Base-by-base conservation (phyloP, 2,888 invertebrate species). In the Andrena minutula region DNA sequence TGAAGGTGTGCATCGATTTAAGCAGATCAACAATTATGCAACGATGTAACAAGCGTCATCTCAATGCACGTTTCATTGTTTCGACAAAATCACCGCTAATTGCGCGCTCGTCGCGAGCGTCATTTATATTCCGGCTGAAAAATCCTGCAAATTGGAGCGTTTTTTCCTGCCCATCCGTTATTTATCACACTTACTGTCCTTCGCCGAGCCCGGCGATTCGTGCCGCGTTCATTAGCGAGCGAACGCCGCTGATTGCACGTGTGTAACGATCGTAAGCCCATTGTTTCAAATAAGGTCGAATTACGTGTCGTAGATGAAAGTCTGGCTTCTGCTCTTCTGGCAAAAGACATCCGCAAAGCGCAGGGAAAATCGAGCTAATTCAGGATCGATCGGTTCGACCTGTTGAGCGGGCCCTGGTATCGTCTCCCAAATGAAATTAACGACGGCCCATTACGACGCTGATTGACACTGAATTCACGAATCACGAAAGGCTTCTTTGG, bases 31-130 rank as follows among this genome's bases (percentile, higher is more conserved):
- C 35, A 28, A 64, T 23, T 7, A 47, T 3, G 7, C 51, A 16
- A n/a, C 41, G 26, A 28, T 23, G 28, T 41, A 63, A 41, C 16
- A 3, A 3, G 16, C 41, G 41, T 41, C 41, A 66, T 41, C 8
- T 32, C 64, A 32, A 32, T 64, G 8, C 8, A 28, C 51, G 65
- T 71, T 53, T 60, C 60, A 71, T 61, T 79, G 64, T 71, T 47
- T 53, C 79, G 47, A 51, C 26, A 20, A 71, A 71, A 70, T 70
- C 20, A 35, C 16, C 64, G 47, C 60, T 79, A 66, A 79, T 71
- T 65, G 70, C 65, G 41, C 30, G 32, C 53, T 71, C 79, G 79
- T 79, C 71, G 60, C 70, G 41, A 26, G 16, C 41, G 79, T 79
- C 65, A 79, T 71, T 71, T 79, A 66, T 69, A 71, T 71, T 65